Evolutionary conservation across 2,888 invertebrate genomes (phyloP), one percentile per base, ranked within the genome.

Genomic region (Euplexia lucipara): DNA sequence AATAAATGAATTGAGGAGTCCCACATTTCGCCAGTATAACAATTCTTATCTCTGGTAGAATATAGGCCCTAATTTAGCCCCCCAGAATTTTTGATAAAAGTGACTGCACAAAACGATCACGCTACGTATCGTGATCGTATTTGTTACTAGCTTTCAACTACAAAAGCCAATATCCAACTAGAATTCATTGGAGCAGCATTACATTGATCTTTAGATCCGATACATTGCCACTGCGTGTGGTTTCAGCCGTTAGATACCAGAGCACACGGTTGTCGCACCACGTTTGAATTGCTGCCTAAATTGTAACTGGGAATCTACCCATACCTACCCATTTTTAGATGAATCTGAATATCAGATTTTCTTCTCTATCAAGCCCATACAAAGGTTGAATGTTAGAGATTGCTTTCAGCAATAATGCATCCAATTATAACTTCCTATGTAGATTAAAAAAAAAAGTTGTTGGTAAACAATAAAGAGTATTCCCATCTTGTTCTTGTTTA

Each of bases 211-310:
- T 10, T 20, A 51, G 51, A 61, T 41, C 39, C 35, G 30, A 41
- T 60, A 45, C 10, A 12, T 60, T 37, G 20, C 32, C 16, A 9
- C 32, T 56, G 32, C 20, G 44, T 53, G 44, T 42, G 48, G 57
- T 64, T 71, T 48, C 32, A 67, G 39, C 32, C 41, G n/a, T 56
- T 66, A 35, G 20, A 47, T 47, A 22, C 20, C 32, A 45, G 30
- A 42, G 35, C 35, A 59, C 32, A 66, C 20, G 4, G 6, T 12
- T 54, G 49, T 34, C 37, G 44, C 44, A 44, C 44, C 5, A 35
- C 30, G n/a, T 45, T 66, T 54, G 44, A 35, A 49, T 65, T 32
- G 58, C n/a, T 22, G 39, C 39, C 42, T 57, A 45, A 52, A 53
- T 70, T 48, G 30, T 39, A 26, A 39, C 32, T 48, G 26, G 5